Conservation (phyloP, 2,888 invertebrate species). For the Epinotia ramella region DNA sequence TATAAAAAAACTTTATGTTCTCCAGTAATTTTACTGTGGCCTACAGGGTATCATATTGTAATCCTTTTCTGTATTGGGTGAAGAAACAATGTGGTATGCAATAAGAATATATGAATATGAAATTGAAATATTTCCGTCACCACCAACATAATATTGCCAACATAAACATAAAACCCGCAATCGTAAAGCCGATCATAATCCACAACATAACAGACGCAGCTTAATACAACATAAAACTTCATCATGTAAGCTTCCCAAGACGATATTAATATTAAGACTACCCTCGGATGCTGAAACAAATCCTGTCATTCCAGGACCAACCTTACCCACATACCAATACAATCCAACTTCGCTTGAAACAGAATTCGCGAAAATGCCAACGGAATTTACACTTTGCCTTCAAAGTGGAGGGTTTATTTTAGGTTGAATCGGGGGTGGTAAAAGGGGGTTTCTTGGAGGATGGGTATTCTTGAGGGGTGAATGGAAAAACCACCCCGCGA, state of each 20-base stretch:
- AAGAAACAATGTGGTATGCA: too few relatives aligned
- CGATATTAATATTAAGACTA: conserved; percentile 53
- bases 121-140: not conserved
- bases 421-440: not conserved
- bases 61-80: too few relatives aligned
- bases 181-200: conserved; percentile 46
- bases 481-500: conserved; percentile 53
- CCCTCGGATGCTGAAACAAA: conserved; percentile 34
- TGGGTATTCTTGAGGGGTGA: conserved; percentile 52
- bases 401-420: not conserved
- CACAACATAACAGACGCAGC: conserved; percentile 39
- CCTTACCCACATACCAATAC: not conserved
- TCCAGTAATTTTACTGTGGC: too few relatives aligned
- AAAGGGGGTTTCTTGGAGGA: conserved; percentile 34
- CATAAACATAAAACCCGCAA: conserved; percentile 41
- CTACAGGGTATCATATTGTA: too few relatives aligned
- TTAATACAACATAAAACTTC: conserved; percentile 49
- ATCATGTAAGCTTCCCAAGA: conserved; percentile 52
- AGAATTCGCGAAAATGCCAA: not conserved
- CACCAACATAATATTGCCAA: not conserved
- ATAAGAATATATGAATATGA: not conserved
- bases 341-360: not conserved
- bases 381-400: not conserved
- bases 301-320: not conserved
- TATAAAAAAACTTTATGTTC: too few relatives aligned